phyloP scores from a whole-genome alignment of 30 jellyfish, hydroid and myxozoan genomes.

The Aurelia sp. region DNA sequence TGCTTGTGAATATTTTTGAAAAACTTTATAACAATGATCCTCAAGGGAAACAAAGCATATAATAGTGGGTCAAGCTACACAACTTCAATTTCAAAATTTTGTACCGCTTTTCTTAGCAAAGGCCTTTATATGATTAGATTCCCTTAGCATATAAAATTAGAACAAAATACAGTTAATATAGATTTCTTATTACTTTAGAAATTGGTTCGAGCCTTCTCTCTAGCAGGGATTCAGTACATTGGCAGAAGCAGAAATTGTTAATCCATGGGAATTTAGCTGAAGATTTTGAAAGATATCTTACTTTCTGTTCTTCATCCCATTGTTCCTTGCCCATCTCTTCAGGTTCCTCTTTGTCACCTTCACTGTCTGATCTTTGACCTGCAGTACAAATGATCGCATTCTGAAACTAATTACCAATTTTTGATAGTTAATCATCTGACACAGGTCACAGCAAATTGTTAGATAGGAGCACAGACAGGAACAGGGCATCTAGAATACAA shows the following conservation, averaged over 20 bases:
- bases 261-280: no score
- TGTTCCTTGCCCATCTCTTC: slow-evolving; percentile 56
- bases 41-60: slow-evolving; percentile 6
- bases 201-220: no score
- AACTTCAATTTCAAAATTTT: background rate
- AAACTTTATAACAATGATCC: background rate
- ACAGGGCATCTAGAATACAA: no score
- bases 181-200: no score
- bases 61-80: background rate
- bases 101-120: background rate
- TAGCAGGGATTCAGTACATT: no score
- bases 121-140: background rate
- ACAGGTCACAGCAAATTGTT: no score
- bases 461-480: no score
- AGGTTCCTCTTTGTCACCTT: slow-evolving; percentile 17
- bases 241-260: no score
- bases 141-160: background rate
- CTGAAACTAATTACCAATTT: no score
- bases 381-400: background rate
- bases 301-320: slow-evolving; percentile 89
- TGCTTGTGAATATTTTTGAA: no score
- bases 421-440: no score
- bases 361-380: slow-evolving; percentile 8
- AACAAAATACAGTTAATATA: background rate
- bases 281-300: background rate